Evolutionary conservation across 2,797 vertebrate genomes (phyloP), one percentile per base, ranked within the genome.

Genomic region (Falco berigora): DNA sequence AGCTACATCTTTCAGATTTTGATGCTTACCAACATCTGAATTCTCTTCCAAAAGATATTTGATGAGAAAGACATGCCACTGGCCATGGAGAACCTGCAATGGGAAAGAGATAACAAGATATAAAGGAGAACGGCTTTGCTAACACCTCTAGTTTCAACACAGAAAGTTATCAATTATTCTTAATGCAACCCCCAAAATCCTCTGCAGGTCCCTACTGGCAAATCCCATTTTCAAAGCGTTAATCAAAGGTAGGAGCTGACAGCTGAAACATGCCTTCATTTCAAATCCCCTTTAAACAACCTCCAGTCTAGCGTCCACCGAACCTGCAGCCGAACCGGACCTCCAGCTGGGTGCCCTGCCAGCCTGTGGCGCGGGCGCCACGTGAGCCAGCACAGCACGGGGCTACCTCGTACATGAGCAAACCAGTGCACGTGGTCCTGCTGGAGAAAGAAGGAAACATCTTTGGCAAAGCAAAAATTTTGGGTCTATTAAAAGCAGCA

Each of bases 401-500:
- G 40, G 12, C 59, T 9, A 0, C 4, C 2, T 71, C 67, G 71
- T 58, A 55, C 27, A 16, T 0, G 19, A 59, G 6, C 82, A 74
- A 44, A 55, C 21, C 56, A 58, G n/a, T 3, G 59, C 72, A 88
- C 5, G 0, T 53, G 82, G 58, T 22, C 71, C 69, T 78, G 53
- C 73, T 90, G 59, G 62, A 88, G 38, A 81, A 44, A 76, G 64
- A 12, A 52, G 61, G 61, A 86, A 86, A 68, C 53, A 34, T 66
- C 92, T 90, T 68, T 86, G 44, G 68, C 68, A 95, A 85, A 67
- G 9, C 49, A 91, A 77, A 74, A 61, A 61, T 71, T 88, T 64
- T n/a, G 40, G 9, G 18, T 53, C 88, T 86, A 36, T 81, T 86
- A 86, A 90, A 96, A 96, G 76, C 59, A 90, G 69, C 28, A 30